These are phyloP conservation scores for Ypsolopha scabrella DNA, from an alignment of 2,888 invertebrate species.

Conservation along the genomic window DNA sequence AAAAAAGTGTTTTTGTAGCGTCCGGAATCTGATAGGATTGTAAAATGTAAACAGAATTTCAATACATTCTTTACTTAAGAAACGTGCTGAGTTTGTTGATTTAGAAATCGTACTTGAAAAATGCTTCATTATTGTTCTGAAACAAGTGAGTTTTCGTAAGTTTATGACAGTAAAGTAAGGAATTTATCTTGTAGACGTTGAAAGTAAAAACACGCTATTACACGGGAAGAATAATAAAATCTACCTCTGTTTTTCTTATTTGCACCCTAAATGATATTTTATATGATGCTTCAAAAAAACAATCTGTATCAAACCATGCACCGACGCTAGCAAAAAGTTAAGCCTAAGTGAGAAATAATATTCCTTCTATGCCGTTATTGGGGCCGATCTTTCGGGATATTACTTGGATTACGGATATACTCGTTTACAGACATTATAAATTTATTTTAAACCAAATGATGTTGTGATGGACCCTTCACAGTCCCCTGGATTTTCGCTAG, in stretches of 20 bases:
- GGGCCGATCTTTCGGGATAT: neutral
- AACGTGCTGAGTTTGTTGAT: too few species aligned
- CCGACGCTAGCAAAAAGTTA: neutral
- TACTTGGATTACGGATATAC: neutral
- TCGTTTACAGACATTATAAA: neutral
- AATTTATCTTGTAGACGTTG: too few species aligned
- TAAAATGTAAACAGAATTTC: neutral
- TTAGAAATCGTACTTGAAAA: too few species aligned
- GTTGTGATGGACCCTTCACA: constrained; percentile 1
- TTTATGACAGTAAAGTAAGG: too few species aligned
- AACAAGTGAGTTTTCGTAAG: too few species aligned
- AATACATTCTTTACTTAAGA: too few species aligned
- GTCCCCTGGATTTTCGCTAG: neutral
- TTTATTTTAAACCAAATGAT: neutral
- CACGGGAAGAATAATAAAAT: too few species aligned
- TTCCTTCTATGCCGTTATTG: neutral
- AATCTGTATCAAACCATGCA: neutral
- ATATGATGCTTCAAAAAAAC: neutral
- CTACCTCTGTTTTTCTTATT: too few species aligned
- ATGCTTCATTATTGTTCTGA: too few species aligned
- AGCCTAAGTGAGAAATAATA: neutral
- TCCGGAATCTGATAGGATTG: neutral
- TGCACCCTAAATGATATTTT: too few species aligned
- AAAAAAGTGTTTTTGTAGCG: neutral
- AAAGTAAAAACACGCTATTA: too few species aligned